Evolutionary conservation across 2,113 vertebrate genomes (phyloP), one percentile per base, ranked within the genome.

Genomic region (Cairina moschata): DNA sequence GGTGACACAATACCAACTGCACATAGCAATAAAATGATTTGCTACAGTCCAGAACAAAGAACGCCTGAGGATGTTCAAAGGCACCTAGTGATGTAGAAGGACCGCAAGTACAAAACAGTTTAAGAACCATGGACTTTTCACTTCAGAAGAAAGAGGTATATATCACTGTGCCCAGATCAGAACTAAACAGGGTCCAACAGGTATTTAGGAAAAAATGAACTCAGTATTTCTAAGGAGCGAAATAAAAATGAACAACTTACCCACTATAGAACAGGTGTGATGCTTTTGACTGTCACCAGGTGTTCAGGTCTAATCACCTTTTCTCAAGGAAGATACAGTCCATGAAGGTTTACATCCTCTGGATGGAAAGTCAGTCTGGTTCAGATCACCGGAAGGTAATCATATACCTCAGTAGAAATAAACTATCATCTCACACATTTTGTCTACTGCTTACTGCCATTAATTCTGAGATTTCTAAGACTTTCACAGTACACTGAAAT

Each of bases 11-110:
- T 46, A 52, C 5, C 31, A 68, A 34, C 23, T 62, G 38, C 28
- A 31, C 6, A 1, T 32, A 17, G 18, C 32, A 50, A 60, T 38
- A 78, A 1, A 42, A 29, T 0, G 1, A 76, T 36, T 40, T 34
- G 17, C 32, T 29, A 54, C 28, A 55, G 8, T 63, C 21, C n/a
- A 75, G 28, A 50, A 42, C 32, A 75, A 32, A 87, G 34, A 67
- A 20, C 34, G 58, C 3, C 28, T 20, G n/a, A 63, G 32, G 42
- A 67, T 59, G 31, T 28, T 58, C 18, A 82, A 62, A 89, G 54
- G 21, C 40, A 52, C 21, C 21, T 46, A 56, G 26, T 42, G 54
- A 58, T 44, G 13, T 5, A 88, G n/a, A 62, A 22, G 14, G 32
- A 25, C 26, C 32, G 46, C 22, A 76, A 36, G 44, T 15, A 46